Percentiles rank a stretch among this genome's conserved stretches.
Conservation (phyloP, 2,888 invertebrate species). For the Muscina levida region DNA sequence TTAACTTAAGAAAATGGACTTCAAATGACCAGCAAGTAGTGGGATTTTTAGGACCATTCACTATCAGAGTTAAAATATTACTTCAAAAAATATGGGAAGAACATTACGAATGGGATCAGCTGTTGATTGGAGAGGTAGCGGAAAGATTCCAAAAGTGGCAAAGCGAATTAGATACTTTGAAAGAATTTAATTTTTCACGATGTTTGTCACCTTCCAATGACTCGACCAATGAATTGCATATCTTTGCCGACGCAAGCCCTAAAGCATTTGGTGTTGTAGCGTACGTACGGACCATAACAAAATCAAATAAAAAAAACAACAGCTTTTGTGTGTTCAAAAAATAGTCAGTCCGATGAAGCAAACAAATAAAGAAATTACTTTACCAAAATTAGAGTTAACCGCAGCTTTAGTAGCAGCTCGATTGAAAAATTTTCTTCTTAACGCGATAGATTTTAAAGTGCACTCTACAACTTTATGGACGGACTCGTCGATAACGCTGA, state of each 20-base stretch:
- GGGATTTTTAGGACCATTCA: conserved; percentile 53
- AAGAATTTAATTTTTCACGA: conserved; percentile 11
- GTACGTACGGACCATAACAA: conserved; percentile 42
- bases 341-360: conserved; percentile 32
- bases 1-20: conserved; percentile 65
- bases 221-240: conserved; percentile 24
- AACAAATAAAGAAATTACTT: conserved; percentile 20
- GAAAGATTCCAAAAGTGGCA: no score
- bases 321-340: conserved; percentile 45
- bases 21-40: conserved; percentile 41
- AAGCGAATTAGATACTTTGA: conserved; percentile 15
- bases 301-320: conserved; percentile 28
- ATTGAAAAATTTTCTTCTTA: conserved; percentile 29
- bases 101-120: conserved; percentile 45
- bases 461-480: conserved; percentile 33
- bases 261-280: conserved; percentile 60
- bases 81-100: conserved; percentile 50
- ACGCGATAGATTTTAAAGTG: conserved; percentile 44
- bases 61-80: conserved; percentile 56
- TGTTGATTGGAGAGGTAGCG: conserved; percentile 34
- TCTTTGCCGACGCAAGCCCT: conserved; percentile 57
- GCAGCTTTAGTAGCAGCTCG: conserved; percentile 53
- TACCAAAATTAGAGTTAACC: conserved; percentile 53
- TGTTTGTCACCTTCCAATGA: conserved; percentile 23
- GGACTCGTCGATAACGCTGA: conserved; percentile 46